Evolutionary conservation across 1,140 invertebrate genomes (phyloP), one percentile per base, ranked within the genome.

Genomic region (Drosophila hydei): DNA sequence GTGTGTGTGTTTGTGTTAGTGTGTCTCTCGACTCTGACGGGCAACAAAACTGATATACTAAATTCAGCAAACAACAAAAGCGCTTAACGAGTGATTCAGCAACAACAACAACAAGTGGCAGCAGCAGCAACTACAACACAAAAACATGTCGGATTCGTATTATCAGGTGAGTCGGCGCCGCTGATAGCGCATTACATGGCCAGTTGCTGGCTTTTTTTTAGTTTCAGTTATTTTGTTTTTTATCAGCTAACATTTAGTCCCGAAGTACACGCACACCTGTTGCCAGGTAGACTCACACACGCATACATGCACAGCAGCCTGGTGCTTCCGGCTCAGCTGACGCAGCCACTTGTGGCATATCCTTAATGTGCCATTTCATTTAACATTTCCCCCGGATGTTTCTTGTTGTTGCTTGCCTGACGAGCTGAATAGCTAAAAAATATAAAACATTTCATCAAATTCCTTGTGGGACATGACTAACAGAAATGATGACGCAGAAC

Each of bases 111-210:
- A 33, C 30, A 62, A 23, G 75, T 59, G 45, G 43, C 60, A 59
- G 58, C 62, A 73, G 12, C 7, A 60, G 21, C 21, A 62, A 23
- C 47, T 18, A 52, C 36, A 16, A 45, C 40, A 43, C 2, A 27
- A 54, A 45, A 87, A 79, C 78, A 87, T 87, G 81, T 88, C 81
- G 83, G 83, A 87, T 88, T 87, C 83, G 58, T 88, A 87, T 87
- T 87, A 87, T 87, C 83, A 87, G 83, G 83, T 87, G 72, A 87
- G 83, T 70, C 33, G 51, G 42, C 59, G 52, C 42, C 21, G 16
- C 27, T 65, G 68, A 71, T 65, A 71, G 68, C 27, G 38, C 19
- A 51, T 71, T 67, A 67, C 62, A 72, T 65, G 68, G 30, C 51
- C 50, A 47, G 18, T 62, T 30, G 21, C 40, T 68, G 62, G 52